phyloP scores from a whole-genome alignment of 2,797 vertebrate genomes.

The Euthynnus affinis region DNA sequence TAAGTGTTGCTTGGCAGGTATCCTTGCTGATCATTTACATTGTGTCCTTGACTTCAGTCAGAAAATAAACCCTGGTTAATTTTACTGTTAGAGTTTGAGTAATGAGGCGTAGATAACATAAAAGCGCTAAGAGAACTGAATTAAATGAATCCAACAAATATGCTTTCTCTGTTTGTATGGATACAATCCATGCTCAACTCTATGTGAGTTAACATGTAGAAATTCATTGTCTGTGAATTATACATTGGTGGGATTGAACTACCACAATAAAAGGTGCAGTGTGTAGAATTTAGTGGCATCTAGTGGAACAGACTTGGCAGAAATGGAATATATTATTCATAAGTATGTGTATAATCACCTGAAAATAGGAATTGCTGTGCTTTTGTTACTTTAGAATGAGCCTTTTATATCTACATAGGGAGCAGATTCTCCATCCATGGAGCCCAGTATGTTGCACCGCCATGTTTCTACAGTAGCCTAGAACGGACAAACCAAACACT shows the following conservation, averaged over 20 bases:
- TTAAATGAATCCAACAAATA: neutral
- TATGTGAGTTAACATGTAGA: neutral
- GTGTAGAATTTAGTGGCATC: too few relatives aligned
- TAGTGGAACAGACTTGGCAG: too few relatives aligned
- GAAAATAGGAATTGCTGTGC: too few relatives aligned
- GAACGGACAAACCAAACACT: neutral
- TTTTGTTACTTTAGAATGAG: too few relatives aligned
- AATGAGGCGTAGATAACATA: neutral
- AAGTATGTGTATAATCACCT: too few relatives aligned
- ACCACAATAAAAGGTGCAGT: too few relatives aligned
- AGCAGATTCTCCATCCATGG: too few relatives aligned
- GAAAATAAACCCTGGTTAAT: slow-evolving; percentile 16
- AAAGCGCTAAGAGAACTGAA: neutral
- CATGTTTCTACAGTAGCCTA: too few relatives aligned
- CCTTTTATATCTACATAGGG: too few relatives aligned
- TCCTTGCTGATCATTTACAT: slow-evolving; percentile 1
- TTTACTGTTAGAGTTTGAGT: neutral
- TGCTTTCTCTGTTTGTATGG: neutral
- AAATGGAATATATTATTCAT: too few relatives aligned
- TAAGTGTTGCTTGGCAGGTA: slow-evolving; percentile 6
- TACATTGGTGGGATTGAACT: too few relatives aligned
- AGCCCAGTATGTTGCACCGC: too few relatives aligned
- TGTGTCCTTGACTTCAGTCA: neutral
- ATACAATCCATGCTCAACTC: neutral
- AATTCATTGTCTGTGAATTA: neutral